These are phyloP conservation scores for Babyrousa celebensis DNA, from an alignment of 2,797 vertebrate species.

Conservation along the genomic window DNA sequence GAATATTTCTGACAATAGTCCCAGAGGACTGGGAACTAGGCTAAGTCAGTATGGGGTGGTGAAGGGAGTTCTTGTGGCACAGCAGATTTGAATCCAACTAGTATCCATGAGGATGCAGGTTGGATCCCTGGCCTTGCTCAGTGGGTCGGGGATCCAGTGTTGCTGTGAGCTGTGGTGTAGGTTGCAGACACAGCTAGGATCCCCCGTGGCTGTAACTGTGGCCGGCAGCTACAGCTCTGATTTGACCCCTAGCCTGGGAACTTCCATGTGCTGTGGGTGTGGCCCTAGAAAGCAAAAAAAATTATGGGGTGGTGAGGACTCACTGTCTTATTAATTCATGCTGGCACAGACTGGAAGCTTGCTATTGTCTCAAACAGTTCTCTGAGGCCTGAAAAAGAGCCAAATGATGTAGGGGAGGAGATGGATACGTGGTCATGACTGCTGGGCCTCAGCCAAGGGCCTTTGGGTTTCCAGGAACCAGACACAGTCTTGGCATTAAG, in stretches of 20 bases:
- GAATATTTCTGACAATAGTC: constrained; percentile 32
- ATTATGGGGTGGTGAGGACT: not conserved
- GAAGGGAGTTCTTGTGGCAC: not conserved
- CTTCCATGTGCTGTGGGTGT: too few relatives aligned
- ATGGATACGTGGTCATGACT: not conserved
- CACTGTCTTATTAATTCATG: constrained; percentile 23
- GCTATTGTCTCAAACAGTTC: not conserved
- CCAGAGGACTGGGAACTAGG: not conserved
- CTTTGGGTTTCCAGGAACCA: constrained; percentile 43
- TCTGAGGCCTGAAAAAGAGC: constrained; percentile 45
- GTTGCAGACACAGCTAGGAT: too few relatives aligned
- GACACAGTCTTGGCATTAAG: not conserved
- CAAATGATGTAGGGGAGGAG: not conserved
- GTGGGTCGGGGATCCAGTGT: too few relatives aligned
- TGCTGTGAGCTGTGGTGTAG: too few relatives aligned
- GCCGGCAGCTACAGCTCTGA: too few relatives aligned
- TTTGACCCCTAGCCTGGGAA: too few relatives aligned
- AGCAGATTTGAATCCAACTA: too few relatives aligned
- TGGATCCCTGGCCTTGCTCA: too few relatives aligned
- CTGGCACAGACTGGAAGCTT: not conserved
- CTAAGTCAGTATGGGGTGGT: not conserved
- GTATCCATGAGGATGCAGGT: too few relatives aligned
- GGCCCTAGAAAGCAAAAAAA: too few relatives aligned
- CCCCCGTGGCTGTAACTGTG: too few relatives aligned
- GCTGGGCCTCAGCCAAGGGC: not conserved